Evolutionary conservation across 2,113 vertebrate species (phyloP), one percentile per base, ranked within the genome.

Genomic region (Boulengeromyrus knoepffleri): DNA sequence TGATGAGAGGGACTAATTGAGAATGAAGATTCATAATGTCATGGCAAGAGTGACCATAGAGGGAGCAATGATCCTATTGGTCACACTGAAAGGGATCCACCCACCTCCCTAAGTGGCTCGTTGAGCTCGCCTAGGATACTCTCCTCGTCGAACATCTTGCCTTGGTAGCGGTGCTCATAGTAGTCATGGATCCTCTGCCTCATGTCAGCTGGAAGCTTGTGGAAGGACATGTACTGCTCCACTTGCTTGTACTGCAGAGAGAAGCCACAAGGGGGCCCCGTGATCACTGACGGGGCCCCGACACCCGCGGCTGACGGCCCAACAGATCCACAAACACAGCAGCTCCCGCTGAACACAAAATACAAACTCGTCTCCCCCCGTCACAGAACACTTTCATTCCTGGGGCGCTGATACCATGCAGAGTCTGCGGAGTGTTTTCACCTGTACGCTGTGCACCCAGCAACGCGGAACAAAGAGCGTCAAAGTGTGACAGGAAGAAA

Each of bases 191-290:
- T 99, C 89, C 97, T 96, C 95, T 99, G 99, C 1, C 99, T 96
- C 94, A 98, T 99, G 93, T 99, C 97, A 0, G 98, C 97, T 0
- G 99, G 99, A 62, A 99, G 97, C 93, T 99, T 99, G 95, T 99
- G 98, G 96, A 99, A 99, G 91, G 98, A 99, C 99, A 99, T 99
- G 92, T 99, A 99, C 95, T 99, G 99, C 92, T 99, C 98, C 95
- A 99, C 98, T 93, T 99, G 98, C 92, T 99, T 99, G 92, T 99
- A 99, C 99, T 99, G 96, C 0, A 91, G 52, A 31, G 21, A 87
- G 89, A 24, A 93, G 31, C 12, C n/a, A 85, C 80, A 74, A 88
- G 36, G 46, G 66, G 17, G 21, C 62, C 12, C 36, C 39, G 74
- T 80, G 74, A 80, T 80, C 31, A 42, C 74, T 27, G 74, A 39